Conservation (phyloP, 2,888 invertebrate species). For the Catocala sponsa region DNA sequence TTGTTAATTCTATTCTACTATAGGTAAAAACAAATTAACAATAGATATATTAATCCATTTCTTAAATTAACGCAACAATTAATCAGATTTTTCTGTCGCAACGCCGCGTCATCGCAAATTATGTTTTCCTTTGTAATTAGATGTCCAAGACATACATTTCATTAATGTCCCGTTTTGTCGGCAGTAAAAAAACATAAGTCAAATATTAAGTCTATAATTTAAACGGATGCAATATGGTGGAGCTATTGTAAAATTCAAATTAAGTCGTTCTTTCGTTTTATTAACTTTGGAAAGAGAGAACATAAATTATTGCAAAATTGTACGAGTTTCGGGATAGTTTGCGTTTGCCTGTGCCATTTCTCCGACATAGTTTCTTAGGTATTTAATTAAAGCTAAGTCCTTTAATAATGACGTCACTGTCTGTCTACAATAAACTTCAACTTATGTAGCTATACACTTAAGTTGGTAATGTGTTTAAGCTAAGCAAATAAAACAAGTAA, state of each 20-base stretch:
- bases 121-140: not conserved
- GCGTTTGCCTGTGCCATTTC: constrained; percentile 57
- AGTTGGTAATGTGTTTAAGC: constrained; percentile 51
- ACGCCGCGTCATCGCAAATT: not conserved
- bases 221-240: constrained; percentile 11
- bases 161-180: not conserved
- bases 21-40: no score
- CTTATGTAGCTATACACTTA: constrained; percentile 45
- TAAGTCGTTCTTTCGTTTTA: constrained; percentile 48
- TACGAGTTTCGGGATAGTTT: constrained; percentile 65
- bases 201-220: not conserved
- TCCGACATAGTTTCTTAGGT: constrained; percentile 66
- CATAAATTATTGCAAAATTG: constrained; percentile 71
- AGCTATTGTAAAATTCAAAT: constrained; percentile 33
- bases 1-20: no score
- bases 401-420: constrained; percentile 56
- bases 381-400: constrained; percentile 63
- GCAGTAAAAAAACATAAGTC: not conserved
- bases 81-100: not conserved
- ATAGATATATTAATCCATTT: no score
- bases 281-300: constrained; percentile 53
- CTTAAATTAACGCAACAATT: not conserved
- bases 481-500: constrained; percentile 37
- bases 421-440: constrained; percentile 42
- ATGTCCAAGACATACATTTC: not conserved